Conservation (phyloP, 2,113 vertebrate genomes). For the Dromaius novaehollandiae region DNA sequence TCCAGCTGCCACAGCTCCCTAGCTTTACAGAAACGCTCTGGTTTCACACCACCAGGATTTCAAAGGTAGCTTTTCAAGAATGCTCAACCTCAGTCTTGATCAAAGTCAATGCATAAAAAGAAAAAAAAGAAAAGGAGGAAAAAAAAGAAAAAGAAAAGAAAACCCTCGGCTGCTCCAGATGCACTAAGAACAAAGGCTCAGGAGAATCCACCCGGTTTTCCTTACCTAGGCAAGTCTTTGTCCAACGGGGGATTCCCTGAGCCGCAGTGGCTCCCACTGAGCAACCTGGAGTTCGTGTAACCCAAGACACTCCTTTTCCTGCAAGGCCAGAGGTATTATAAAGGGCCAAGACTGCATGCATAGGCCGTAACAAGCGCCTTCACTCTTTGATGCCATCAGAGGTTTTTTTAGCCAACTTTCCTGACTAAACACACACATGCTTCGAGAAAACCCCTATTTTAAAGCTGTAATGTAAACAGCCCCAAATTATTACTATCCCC, state of each 20-base stretch:
- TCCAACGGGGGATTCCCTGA: not conserved
- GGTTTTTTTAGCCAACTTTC: constrained; percentile 4
- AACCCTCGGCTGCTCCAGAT: not conserved
- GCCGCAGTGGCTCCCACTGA: not conserved
- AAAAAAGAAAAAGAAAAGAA: not conserved
- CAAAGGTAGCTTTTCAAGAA: not conserved
- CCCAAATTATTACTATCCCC: constrained; percentile 58
- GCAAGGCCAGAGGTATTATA: not conserved
- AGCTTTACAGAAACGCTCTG: not conserved
- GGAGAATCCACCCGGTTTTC: not conserved
- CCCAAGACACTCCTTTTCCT: not conserved
- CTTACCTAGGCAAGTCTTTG: not conserved
- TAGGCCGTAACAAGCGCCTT: not conserved
- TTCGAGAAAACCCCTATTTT: constrained; percentile 54
- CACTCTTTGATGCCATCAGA: not conserved
- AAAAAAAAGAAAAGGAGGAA: too few relatives aligned
- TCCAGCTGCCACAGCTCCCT: not conserved
- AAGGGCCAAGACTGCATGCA: not conserved
- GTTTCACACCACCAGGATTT: not conserved
- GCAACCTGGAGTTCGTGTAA: not conserved
- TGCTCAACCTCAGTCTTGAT: not conserved
- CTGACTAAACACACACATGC: constrained; percentile 28
- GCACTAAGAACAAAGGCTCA: not conserved
- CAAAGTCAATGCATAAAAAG: not conserved
- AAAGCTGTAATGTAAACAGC: constrained; percentile 61